Conservation (phyloP, 2,113 vertebrate genomes). For the Ailuropoda melanoleuca region DNA sequence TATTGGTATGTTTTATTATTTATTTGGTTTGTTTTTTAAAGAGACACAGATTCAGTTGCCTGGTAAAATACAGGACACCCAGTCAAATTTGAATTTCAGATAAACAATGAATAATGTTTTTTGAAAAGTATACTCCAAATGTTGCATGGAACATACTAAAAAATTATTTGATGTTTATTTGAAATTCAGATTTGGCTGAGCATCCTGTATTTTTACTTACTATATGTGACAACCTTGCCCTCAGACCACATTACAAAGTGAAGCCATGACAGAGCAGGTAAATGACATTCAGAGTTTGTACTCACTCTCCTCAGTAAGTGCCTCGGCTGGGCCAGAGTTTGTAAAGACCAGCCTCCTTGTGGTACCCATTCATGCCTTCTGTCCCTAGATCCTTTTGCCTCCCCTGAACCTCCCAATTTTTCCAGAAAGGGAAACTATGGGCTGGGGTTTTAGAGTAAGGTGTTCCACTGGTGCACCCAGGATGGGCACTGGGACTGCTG, state of each 20-base stretch:
- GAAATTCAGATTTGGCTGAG: neutral
- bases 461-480: neutral
- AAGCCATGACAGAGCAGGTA: neutral
- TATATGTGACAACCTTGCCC: neutral
- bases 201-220: neutral
- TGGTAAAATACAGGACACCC: neutral
- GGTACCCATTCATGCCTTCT: neutral
- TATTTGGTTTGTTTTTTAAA: neutral
- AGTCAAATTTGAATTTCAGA: conserved; percentile 7
- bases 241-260: neutral
- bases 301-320: neutral
- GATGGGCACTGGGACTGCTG: neutral
- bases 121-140: neutral
- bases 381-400: neutral
- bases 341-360: neutral
- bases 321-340: neutral
- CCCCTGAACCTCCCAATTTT: neutral
- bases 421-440: neutral
- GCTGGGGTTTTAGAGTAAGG: neutral
- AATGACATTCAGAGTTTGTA: neutral
- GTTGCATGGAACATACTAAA: neutral
- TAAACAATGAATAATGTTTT: neutral
- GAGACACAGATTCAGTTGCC: neutral
- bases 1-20: neutral
- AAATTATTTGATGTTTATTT: neutral